A percentile compares a stretch with the other conserved stretches of the same genome.
Evolutionary conservation across 2,888 invertebrate species (phyloP).

Genomic region (Archips xylosteana): DNA sequence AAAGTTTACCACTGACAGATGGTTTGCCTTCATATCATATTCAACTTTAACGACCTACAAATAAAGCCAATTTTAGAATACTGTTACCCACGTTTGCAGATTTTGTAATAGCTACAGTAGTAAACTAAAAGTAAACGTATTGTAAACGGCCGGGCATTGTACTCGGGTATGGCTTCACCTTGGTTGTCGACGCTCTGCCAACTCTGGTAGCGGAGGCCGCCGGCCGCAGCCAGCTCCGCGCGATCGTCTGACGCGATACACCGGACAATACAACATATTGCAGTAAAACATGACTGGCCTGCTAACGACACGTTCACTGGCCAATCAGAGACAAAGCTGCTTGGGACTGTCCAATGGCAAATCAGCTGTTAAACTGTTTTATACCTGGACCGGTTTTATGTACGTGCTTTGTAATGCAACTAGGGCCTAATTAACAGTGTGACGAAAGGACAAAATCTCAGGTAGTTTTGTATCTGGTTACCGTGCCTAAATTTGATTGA

Average conservation of each 20-base stretch:
- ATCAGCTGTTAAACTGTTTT: not conserved
- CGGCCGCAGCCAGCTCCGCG: constrained; percentile 70
- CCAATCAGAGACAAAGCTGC: not conserved
- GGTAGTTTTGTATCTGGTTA: not conserved
- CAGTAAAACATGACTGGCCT: constrained; percentile 43
- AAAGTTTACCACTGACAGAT: no score
- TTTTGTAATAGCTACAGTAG: no score
- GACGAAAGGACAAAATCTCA: not conserved
- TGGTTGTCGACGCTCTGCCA: constrained; percentile 87
- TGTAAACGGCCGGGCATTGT: constrained; percentile 9
- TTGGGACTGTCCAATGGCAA: not conserved
- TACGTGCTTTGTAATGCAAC: no score
- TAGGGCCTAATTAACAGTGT: no score
- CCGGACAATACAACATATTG: constrained; percentile 44
- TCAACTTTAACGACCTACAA: no score
- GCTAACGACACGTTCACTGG: not conserved
- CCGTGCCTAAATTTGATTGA: not conserved
- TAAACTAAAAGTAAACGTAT: no score
- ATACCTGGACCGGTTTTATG: no score
- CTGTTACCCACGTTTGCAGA: no score
- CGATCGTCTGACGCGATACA: constrained; percentile 42
- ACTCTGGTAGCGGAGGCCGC: constrained; percentile 87
- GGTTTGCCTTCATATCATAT: no score
- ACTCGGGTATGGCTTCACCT: constrained; percentile 70
- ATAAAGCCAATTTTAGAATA: no score